These are phyloP conservation scores for Epirrhoe tristata DNA, from an alignment of 2,888 invertebrate species.

Conservation along the genomic window DNA sequence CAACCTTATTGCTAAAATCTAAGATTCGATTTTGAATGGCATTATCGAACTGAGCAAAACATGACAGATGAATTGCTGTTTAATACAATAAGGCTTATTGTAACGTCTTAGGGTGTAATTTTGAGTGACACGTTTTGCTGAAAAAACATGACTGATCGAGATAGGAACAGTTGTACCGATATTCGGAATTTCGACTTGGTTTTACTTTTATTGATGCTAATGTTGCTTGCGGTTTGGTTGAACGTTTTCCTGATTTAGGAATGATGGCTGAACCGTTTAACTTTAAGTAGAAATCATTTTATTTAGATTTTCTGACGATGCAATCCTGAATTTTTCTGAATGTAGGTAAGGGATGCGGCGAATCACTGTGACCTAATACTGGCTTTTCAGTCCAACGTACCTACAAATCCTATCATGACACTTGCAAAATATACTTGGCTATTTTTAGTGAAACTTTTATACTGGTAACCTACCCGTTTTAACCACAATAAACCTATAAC, in stretches of 20 bases:
- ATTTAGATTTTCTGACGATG: too few species aligned
- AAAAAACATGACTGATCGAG: slow-evolving; percentile 49
- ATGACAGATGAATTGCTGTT: not conserved
- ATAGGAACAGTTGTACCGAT: slow-evolving; percentile 49
- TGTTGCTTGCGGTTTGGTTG: slow-evolving; percentile 28
- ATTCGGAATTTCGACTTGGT: slow-evolving; percentile 49
- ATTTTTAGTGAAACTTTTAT: too few species aligned
- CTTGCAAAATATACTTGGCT: too few species aligned
- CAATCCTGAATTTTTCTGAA: not conserved
- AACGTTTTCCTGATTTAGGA: slow-evolving; percentile 31
- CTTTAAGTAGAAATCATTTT: slow-evolving; percentile 1
- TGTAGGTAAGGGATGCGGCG: too few species aligned
- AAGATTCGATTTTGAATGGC: not conserved
- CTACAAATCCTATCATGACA: too few species aligned
- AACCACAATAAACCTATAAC: too few species aligned
- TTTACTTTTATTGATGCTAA: slow-evolving; percentile 52
- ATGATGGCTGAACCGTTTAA: slow-evolving; percentile 24
- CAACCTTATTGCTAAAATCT: not conserved
- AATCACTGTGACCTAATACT: too few species aligned
- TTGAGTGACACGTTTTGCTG: not conserved
- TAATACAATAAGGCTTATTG: not conserved
- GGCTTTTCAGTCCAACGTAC: too few species aligned
- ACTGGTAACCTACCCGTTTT: too few species aligned
- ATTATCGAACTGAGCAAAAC: not conserved
- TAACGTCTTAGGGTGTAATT: not conserved